These are phyloP conservation scores for Cepphus grylle DNA, from an alignment of 2,113 vertebrate species.

Conservation along the genomic window DNA sequence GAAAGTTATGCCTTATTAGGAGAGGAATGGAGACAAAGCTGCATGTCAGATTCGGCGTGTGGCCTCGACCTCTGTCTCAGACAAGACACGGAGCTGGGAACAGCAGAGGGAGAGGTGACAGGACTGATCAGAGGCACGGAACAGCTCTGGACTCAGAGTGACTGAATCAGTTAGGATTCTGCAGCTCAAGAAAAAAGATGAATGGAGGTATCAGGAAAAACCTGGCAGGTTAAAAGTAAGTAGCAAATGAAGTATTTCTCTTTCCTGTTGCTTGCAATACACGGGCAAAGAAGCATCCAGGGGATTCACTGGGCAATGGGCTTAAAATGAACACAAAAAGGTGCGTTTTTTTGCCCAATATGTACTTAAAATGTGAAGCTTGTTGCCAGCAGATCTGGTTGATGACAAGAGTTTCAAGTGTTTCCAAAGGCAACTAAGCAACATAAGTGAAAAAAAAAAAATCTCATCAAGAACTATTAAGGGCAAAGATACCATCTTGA, in stretches of 20 bases:
- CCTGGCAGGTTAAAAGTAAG: neutral
- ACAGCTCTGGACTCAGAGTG: neutral
- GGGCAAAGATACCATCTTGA: neutral
- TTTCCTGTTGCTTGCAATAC: neutral
- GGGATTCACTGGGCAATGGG: neutral
- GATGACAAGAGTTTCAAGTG: neutral
- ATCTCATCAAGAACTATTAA: neutral
- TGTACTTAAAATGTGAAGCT: neutral
- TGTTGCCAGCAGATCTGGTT: neutral
- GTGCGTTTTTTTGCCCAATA: neutral
- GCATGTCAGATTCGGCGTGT: accelerated
- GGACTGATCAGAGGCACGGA: neutral
- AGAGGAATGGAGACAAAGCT: neutral
- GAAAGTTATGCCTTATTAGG: neutral
- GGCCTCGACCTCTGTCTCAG: neutral
- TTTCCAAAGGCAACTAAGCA: neutral
- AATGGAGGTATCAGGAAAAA: neutral
- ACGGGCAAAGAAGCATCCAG: neutral
- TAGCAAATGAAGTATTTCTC: neutral
- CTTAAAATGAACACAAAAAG: neutral
- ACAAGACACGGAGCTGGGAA: neutral
- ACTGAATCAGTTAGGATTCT: neutral
- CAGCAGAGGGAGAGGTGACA: neutral
- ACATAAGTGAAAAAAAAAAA: neutral
- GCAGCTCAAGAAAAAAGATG: neutral